A percentile compares a stretch with the other conserved stretches of the same genome.
These are phyloP conservation scores for Chlorops oryzae DNA, from an alignment of 1,140 invertebrate genomes.

Conservation along the genomic window DNA sequence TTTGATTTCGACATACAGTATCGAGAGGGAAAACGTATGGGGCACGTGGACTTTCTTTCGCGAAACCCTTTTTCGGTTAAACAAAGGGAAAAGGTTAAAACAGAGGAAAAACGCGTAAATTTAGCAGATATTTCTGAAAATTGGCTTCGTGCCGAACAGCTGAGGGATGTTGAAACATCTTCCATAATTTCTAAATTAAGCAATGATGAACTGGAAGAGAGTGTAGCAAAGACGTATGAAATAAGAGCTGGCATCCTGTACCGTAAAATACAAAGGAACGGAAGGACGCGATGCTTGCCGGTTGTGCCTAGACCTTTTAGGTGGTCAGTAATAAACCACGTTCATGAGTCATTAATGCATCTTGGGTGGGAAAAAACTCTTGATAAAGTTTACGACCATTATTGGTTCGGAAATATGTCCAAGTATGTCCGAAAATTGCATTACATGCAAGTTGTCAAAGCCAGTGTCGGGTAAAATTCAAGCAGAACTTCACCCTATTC, in stretches of 20 bases:
- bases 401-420: slow-evolving; percentile 22
- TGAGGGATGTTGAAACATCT: slow-evolving; percentile 16
- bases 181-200: slow-evolving; percentile 12
- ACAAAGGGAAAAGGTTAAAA: not conserved
- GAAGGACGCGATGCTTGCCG: slow-evolving; percentile 23
- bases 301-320: slow-evolving; percentile 25
- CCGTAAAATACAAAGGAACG: slow-evolving; percentile 19
- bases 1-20: no score
- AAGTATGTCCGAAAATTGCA: slow-evolving; percentile 22
- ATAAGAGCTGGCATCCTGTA: slow-evolving; percentile 19
- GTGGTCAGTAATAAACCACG: slow-evolving; percentile 32
- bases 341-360: slow-evolving; percentile 24
- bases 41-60: slow-evolving; percentile 18
- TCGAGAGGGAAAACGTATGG: no score
- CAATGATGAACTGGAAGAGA: slow-evolving; percentile 16
- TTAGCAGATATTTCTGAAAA: slow-evolving; percentile 17
- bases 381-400: slow-evolving; percentile 20
- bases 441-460: no score
- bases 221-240: slow-evolving; percentile 17
- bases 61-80: slow-evolving; percentile 12
- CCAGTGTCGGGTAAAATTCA: no score
- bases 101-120: slow-evolving; percentile 17
- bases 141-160: slow-evolving; percentile 24
- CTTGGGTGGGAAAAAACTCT: slow-evolving; percentile 21
- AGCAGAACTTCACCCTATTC: no score